Conservation (phyloP, 2,113 vertebrate species). For the Monarcha castaneiventris region DNA sequence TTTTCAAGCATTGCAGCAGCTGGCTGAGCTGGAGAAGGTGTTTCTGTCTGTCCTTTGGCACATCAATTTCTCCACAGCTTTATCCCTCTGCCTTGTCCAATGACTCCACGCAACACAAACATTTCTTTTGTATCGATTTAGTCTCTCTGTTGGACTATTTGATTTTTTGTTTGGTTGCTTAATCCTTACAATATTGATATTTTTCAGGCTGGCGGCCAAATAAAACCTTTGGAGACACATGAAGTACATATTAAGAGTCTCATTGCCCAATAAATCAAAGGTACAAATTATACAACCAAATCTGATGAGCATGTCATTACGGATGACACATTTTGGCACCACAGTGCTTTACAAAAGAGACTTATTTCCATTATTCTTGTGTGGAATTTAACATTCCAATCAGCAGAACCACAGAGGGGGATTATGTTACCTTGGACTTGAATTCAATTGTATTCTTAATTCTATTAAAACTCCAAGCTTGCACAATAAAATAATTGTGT, state of each 20-base stretch:
- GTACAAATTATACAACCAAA: neutral
- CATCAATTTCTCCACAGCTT: neutral
- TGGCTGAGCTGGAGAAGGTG: neutral
- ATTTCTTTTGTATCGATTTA: neutral
- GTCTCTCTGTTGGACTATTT: neutral
- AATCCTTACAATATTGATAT: conserved; percentile 5
- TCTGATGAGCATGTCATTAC: neutral
- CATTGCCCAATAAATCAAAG: neutral
- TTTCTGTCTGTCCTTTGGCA: neutral
- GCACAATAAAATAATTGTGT: neutral
- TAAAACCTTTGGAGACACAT: conserved; percentile 2
- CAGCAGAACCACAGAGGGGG: neutral
- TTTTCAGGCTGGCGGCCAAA: conserved; percentile 10
- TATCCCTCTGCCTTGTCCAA: neutral
- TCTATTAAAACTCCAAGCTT: neutral
- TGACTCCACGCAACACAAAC: neutral
- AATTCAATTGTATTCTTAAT: conserved; percentile 7
- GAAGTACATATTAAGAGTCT: neutral
- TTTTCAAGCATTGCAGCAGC: neutral
- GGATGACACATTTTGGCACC: neutral
- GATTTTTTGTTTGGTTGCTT: neutral
- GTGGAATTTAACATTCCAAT: neutral
- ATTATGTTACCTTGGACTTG: neutral
- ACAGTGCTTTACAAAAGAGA: neutral
- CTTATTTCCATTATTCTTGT: neutral